Conservation (phyloP, 2,888 invertebrate genomes). For the Aelia acuminata region DNA sequence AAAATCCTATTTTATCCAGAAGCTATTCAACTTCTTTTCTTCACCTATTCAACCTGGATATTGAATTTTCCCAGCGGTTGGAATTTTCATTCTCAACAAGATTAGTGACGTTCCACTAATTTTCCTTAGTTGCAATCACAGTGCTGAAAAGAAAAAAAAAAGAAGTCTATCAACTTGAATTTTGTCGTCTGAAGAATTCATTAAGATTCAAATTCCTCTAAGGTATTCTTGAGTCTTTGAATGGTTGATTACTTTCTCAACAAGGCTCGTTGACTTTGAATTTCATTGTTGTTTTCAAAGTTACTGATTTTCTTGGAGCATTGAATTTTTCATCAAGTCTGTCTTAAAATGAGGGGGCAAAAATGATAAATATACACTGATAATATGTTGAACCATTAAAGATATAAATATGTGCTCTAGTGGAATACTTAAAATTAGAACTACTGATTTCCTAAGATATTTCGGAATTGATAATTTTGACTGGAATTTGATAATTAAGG, state of each 20-base stretch:
- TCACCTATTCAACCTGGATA: background rate
- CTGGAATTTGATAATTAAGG: background rate
- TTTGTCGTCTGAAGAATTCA: background rate
- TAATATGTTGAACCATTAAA: no score
- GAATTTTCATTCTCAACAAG: background rate
- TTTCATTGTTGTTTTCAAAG: no score
- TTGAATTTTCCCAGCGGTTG: background rate
- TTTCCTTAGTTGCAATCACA: background rate
- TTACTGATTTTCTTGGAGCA: no score
- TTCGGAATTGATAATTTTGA: background rate
- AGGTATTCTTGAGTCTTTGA: background rate
- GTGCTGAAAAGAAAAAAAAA: background rate
- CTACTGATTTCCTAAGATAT: background rate
- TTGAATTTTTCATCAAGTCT: no score
- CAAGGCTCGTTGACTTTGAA: no score
- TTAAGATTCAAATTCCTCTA: background rate
- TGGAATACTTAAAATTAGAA: background rate
- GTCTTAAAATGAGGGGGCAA: no score
- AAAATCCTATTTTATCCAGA: background rate
- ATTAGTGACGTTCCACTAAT: background rate
- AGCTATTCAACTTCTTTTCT: background rate
- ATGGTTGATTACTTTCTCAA: no score
- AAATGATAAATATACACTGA: no score
- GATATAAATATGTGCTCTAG: background rate
- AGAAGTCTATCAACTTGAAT: background rate